These are phyloP conservation scores for Tholera decimalis DNA, from an alignment of 2,888 invertebrate species.

Conservation along the genomic window DNA sequence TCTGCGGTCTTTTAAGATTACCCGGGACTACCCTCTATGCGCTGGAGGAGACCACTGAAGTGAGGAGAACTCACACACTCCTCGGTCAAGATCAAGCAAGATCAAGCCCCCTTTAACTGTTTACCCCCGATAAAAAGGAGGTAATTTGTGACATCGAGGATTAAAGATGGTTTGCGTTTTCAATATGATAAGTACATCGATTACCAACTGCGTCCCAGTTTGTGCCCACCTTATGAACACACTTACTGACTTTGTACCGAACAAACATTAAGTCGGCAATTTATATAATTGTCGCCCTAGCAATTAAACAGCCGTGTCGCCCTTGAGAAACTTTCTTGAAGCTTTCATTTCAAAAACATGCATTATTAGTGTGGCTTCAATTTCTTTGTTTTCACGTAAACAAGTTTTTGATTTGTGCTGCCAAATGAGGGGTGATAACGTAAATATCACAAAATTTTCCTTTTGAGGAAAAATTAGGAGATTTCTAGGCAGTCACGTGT, in stretches of 20 bases:
- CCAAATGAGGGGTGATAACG: neutral
- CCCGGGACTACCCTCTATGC: no score
- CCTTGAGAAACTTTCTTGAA: neutral
- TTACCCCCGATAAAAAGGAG: no score
- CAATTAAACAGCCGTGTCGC: neutral
- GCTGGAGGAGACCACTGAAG: no score
- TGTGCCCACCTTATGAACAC: neutral
- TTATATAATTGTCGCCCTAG: slow-evolving; percentile 1
- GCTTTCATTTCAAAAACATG: neutral
- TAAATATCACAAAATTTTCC: neutral
- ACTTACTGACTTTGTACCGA: neutral
- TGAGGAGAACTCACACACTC: no score
- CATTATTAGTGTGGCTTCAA: neutral
- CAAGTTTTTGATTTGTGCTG: neutral
- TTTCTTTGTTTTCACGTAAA: neutral
- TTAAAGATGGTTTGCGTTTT: slow-evolving; percentile 23
- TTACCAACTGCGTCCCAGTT: neutral
- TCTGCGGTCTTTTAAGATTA: no score
- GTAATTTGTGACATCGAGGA: neutral
- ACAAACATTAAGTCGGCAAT: neutral
- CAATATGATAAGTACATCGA: neutral
- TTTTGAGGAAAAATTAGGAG: neutral
- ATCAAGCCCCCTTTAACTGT: no score
- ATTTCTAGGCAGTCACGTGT: neutral
- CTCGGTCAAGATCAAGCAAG: no score